Evolutionary conservation across 2,888 invertebrate species (phyloP).

Genomic region (Keiferia lycopersicella): DNA sequence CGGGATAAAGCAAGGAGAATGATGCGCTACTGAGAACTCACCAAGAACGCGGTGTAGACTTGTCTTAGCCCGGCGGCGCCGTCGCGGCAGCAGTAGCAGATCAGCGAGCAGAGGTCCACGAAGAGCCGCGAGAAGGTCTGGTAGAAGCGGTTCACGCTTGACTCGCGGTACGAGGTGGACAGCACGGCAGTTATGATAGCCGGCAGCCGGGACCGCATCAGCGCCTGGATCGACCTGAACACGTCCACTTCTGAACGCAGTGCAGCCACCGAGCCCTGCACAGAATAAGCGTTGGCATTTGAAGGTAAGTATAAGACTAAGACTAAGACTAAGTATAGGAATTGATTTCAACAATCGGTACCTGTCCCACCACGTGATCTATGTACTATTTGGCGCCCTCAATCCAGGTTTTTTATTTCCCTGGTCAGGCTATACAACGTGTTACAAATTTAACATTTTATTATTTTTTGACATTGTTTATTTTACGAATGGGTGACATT

Average conservation of each 20-base stretch:
- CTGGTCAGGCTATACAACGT: too few species aligned
- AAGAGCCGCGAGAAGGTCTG: slow-evolving; percentile 50
- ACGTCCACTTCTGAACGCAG: slow-evolving; percentile 47
- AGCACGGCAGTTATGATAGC: slow-evolving; percentile 49
- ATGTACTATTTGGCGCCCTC: too few species aligned
- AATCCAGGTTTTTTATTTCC: too few species aligned
- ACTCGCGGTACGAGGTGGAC: slow-evolving; percentile 42
- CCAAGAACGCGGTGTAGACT: slow-evolving; percentile 48
- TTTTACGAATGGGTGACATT: too few species aligned
- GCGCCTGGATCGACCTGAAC: slow-evolving; percentile 43
- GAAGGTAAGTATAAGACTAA: too few species aligned
- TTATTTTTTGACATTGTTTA: too few species aligned
- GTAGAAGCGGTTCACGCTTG: slow-evolving; percentile 52
- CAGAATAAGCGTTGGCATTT: not conserved
- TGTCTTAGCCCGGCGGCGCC: slow-evolving; percentile 47
- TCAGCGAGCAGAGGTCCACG: slow-evolving; percentile 54
- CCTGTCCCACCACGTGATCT: too few species aligned
- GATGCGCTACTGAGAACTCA: slow-evolving; percentile 48
- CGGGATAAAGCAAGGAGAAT: slow-evolving; percentile 46
- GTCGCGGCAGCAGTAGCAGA: slow-evolving; percentile 48
- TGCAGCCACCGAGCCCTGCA: slow-evolving; percentile 40
- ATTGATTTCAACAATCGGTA: too few species aligned
- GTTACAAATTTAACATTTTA: too few species aligned
- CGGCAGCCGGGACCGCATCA: slow-evolving; percentile 53
- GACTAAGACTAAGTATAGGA: too few species aligned